phyloP scores from a whole-genome alignment of 2,888 invertebrate genomes.

The Ectropis crepuscularia region DNA sequence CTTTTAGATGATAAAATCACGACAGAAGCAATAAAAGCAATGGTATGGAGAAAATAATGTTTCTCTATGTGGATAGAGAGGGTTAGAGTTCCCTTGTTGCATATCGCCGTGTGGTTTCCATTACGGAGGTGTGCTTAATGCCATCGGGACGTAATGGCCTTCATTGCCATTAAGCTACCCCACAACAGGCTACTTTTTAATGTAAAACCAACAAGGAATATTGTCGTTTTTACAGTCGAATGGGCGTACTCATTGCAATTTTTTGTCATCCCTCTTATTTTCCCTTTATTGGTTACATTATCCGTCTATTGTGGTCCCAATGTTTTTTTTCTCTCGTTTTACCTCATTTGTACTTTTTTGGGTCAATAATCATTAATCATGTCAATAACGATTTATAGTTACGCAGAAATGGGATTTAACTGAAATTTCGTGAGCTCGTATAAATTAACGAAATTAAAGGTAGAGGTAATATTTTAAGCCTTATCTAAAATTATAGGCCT shows the following conservation, averaged over 20 bases:
- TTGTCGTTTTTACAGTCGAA: slow-evolving; percentile 70
- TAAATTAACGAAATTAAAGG: slow-evolving; percentile 36
- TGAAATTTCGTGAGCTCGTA: slow-evolving; percentile 31
- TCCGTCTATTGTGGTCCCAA: slow-evolving; percentile 60
- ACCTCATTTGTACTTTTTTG: slow-evolving; percentile 42
- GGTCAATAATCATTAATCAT: slow-evolving; percentile 32
- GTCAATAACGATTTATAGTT: slow-evolving; percentile 24
- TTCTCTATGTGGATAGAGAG: slow-evolving; percentile 48
- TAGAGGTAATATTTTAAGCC: slow-evolving; percentile 35
- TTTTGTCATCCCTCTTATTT: slow-evolving; percentile 65
- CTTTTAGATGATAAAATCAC: slow-evolving; percentile 16
- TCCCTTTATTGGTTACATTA: slow-evolving; percentile 72
- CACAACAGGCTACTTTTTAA: slow-evolving; percentile 69
- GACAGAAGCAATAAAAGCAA: slow-evolving; percentile 18
- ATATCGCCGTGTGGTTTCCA: slow-evolving; percentile 72
- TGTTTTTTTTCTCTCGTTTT: slow-evolving; percentile 50
- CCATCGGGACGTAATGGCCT: slow-evolving; percentile 74
- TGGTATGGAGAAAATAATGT: slow-evolving; percentile 36
- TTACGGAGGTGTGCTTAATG: slow-evolving; percentile 73
- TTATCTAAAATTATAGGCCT: slow-evolving; percentile 39
- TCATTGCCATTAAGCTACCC: slow-evolving; percentile 73
- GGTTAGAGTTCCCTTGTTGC: slow-evolving; percentile 60
- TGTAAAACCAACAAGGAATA: slow-evolving; percentile 72
- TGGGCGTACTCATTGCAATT: slow-evolving; percentile 62
- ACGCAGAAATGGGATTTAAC: slow-evolving; percentile 21